Conservation (phyloP, 2,888 invertebrate species). For the Andricus curvator region DNA sequence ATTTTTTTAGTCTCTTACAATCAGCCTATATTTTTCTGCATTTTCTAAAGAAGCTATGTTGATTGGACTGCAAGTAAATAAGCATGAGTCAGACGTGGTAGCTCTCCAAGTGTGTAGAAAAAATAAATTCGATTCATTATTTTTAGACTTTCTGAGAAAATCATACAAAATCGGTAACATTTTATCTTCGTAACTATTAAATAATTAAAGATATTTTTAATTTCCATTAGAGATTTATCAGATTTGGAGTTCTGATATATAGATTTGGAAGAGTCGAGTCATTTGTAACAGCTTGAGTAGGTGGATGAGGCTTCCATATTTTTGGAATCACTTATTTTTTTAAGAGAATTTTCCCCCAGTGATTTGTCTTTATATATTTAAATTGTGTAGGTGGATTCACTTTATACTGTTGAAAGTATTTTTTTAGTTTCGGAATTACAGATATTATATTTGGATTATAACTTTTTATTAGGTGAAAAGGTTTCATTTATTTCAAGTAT, state of each 20-base stretch:
- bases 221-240: not conserved
- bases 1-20: not conserved
- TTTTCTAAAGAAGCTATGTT: not conserved
- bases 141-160: constrained; percentile 22
- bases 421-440: too few species aligned
- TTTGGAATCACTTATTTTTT: constrained; percentile 4
- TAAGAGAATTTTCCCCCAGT: not conserved
- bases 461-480: too few species aligned
- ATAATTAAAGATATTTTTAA: not conserved
- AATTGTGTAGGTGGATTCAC: not conserved
- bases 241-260: not conserved
- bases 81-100: constrained; percentile 39
- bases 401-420: too few species aligned
- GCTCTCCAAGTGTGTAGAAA: constrained; percentile 34
- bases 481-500: too few species aligned
- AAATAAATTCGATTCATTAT: constrained; percentile 25
- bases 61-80: constrained; percentile 30
- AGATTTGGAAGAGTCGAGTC: constrained; percentile 21
- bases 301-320: constrained; percentile 8
- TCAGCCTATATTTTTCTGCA: not conserved
- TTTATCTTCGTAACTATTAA: not conserved
- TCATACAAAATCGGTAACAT: not conserved
- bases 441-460: too few species aligned
- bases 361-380: not conserved
- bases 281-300: constrained; percentile 31